These are phyloP conservation scores for Hylia prasina DNA, from an alignment of 2,113 vertebrate species.

Conservation along the genomic window DNA sequence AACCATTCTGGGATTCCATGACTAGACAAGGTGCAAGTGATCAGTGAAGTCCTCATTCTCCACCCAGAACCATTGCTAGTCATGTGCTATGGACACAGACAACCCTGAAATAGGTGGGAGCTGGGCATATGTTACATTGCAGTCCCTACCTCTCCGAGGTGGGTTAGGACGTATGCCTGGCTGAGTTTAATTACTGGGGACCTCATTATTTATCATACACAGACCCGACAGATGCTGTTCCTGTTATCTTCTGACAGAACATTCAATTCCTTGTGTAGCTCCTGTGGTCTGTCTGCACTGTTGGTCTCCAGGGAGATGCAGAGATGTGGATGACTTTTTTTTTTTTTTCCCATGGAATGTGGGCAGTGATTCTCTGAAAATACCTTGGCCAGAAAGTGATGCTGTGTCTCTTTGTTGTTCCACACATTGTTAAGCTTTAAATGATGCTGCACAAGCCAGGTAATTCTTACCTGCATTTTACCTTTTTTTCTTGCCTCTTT, in stretches of 20 bases:
- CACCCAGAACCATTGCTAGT: too few species aligned
- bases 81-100: fast-evolving
- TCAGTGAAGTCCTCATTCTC: neutral
- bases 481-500: neutral
- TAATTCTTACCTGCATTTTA: neutral
- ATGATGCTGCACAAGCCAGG: neutral
- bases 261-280: neutral
- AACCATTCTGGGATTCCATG: neutral
- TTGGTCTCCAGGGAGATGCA: neutral
- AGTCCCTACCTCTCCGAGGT: neutral
- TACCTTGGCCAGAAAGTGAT: neutral
- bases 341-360: neutral
- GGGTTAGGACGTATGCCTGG: neutral
- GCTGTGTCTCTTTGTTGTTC: fast-evolving
- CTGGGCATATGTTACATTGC: fast-evolving
- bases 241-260: neutral
- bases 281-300: fast-evolving
- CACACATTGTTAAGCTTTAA: neutral
- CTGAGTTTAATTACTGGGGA: neutral
- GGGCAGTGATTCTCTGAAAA: neutral
- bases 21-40: fast-evolving
- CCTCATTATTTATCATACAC: neutral
- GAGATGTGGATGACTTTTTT: neutral
- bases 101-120: neutral
- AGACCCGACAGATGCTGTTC: neutral